Conservation (phyloP, 1,140 invertebrate species). For the Diachasmimorpha longicaudata region DNA sequence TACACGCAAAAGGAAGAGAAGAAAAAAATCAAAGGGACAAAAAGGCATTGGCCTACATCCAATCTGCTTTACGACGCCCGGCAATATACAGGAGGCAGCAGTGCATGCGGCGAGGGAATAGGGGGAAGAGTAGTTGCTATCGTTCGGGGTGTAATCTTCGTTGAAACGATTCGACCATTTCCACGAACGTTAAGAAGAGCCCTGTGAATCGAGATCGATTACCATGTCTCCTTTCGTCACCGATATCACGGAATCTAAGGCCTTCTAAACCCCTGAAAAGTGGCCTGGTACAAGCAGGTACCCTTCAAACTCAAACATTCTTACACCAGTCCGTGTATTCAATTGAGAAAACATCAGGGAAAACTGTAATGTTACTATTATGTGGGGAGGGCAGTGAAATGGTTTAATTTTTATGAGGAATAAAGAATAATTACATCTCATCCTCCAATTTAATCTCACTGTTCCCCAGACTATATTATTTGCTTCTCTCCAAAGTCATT, state of each 20-base stretch:
- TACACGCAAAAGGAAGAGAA: not conserved
- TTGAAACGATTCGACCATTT: constrained; percentile 24
- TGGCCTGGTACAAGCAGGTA: constrained; percentile 21
- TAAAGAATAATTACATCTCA: not conserved
- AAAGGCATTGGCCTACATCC: constrained; percentile 12
- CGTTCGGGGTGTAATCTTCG: constrained; percentile 21
- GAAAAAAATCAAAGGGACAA: not conserved
- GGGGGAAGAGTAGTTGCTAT: not conserved
- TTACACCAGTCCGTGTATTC: not conserved
- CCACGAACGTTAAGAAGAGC: constrained; percentile 23
- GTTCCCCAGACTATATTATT: too few relatives aligned
- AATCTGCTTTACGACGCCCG: constrained; percentile 21
- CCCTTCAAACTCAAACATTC: not conserved
- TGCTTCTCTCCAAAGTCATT: not conserved
- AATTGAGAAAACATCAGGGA: not conserved
- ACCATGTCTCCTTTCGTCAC: constrained; percentile 21
- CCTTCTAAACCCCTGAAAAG: constrained; percentile 6
- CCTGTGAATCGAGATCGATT: constrained; percentile 23
- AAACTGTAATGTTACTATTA: not conserved
- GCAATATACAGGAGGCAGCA: not conserved
- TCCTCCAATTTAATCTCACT: not conserved
- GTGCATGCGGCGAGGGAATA: not conserved
- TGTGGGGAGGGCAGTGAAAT: not conserved
- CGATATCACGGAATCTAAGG: constrained; percentile 25
- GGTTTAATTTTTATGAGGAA: not conserved